Evolutionary conservation across 2,797 vertebrate species (phyloP).

Genomic region (Typhlichthys subterraneus): DNA sequence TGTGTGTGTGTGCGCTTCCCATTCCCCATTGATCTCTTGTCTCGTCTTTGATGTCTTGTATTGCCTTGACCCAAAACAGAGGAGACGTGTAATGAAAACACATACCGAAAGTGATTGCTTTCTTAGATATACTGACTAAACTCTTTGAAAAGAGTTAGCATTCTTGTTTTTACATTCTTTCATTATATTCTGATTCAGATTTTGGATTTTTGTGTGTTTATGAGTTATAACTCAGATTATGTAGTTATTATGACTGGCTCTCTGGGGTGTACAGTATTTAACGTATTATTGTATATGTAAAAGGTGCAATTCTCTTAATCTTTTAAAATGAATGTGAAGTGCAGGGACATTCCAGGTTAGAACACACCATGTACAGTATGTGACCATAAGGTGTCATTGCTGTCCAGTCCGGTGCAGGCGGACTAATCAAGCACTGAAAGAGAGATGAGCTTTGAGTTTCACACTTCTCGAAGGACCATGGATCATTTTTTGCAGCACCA

Average conservation of each 20-base stretch:
- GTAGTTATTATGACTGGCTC: no score
- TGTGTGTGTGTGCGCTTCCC: conserved; percentile 4
- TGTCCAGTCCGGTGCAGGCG: conserved; percentile 37
- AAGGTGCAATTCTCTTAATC: not conserved
- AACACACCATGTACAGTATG: not conserved
- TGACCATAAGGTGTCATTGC: not conserved
- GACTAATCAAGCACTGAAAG: conserved; percentile 53
- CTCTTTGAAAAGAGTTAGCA: not conserved
- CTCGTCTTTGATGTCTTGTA: conserved; percentile 19
- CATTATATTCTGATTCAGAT: not conserved
- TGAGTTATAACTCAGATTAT: not conserved
- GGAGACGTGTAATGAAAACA: conserved; percentile 8
- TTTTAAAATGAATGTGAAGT: conserved; percentile 1
- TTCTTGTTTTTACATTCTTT: not conserved
- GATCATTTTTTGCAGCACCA: conserved; percentile 58
- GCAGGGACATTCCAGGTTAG: conserved; percentile 3
- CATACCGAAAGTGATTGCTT: not conserved
- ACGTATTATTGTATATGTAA: not conserved
- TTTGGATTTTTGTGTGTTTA: not conserved
- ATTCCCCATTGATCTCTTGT: conserved; percentile 15
- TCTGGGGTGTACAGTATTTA: no score
- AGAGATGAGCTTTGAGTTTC: conserved; percentile 51
- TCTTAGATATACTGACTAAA: conserved; percentile 17
- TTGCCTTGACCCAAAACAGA: conserved; percentile 23
- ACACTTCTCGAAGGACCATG: conserved; percentile 42